Evolutionary conservation across 1,140 invertebrate genomes (phyloP).

Genomic region (Andrena cerasifolii): DNA sequence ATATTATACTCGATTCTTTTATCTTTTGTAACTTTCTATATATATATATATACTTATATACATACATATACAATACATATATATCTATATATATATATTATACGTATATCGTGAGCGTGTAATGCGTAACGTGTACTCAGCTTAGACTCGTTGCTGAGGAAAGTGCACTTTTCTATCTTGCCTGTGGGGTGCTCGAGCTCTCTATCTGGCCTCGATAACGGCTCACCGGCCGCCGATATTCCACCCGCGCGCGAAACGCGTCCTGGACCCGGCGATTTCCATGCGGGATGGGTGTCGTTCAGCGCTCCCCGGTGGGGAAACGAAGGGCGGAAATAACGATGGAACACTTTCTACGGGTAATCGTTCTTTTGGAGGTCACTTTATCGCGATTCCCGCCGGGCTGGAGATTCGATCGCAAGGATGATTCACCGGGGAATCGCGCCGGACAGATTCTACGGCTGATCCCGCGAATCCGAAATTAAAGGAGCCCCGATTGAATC

Average conservation of each 20-base stretch:
- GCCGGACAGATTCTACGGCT: neutral
- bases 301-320: neutral
- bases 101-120: conserved; percentile 55
- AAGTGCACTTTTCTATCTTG: conserved; percentile 64
- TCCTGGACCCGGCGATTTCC: neutral
- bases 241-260: neutral
- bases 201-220: conserved; percentile 22
- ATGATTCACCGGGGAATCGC: neutral
- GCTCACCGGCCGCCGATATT: neutral
- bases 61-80: conserved; percentile 31
- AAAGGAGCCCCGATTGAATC: too few species aligned
- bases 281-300: neutral
- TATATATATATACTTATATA: conserved; percentile 42
- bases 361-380: neutral
- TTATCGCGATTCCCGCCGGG: neutral
- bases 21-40: conserved; percentile 73
- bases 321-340: neutral
- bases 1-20: conserved; percentile 68
- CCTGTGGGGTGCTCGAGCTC: conserved; percentile 43
- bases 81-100: conserved; percentile 47
- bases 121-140: conserved; percentile 49
- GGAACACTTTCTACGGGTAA: neutral
- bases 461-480: too few species aligned
- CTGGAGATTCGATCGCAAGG: neutral
- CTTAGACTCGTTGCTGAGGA: conserved; percentile 33